Base-by-base conservation (phyloP, 2,888 invertebrate genomes). In the Aporophyla lueneburgensis region DNA sequence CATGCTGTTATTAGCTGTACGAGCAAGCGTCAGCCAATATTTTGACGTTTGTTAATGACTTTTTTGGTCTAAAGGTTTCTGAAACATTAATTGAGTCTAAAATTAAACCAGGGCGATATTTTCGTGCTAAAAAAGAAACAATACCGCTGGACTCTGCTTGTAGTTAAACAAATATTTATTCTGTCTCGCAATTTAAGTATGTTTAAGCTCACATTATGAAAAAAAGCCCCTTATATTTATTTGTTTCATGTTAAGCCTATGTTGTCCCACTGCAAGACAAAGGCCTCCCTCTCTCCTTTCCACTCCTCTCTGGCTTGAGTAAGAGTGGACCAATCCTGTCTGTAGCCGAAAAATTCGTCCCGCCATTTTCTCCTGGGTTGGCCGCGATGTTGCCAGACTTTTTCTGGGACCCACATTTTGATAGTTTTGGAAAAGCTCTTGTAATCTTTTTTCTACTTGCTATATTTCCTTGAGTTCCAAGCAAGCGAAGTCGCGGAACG, bases 11-110 rank as follows among this genome's bases (percentile, higher is more conserved):
- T n/a, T 27, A 49, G 3, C 61, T 73, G 73, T 73, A n/a, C n/a
- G n/a, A n/a, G n/a, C 80, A 77, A 51, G 14, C 43, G 62, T 56
- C 61, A 51, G 3, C 24, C 12, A 49, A 0, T 54, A 27, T 54
- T 56, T 61, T 54, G 40, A 51, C 61, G 24, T 40, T 61, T 46
- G 1, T 16, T 40, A 74, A 14, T n/a, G 24, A 19, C 24, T 10
- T 65, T 19, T 12, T 24, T 7, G 49, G 19, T 2, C 0, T n/a
- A 43, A 14, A n/a, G 6, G 46, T 24, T 68, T 12, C 19, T 24
- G 21, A 43, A 68, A 68, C 1, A 54, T 6, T 33, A n/a, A 5
- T 5, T 24, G 43, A 5, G 51, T 33, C 21, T 27, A 33, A 33
- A 19, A 5, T 16, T 61, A 3, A 5, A n/a, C 7, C n/a, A 12